Evolutionary conservation across 2,888 invertebrate genomes (phyloP), one percentile per base, ranked within the genome.

Genomic region (Stenotaenia linearis): DNA sequence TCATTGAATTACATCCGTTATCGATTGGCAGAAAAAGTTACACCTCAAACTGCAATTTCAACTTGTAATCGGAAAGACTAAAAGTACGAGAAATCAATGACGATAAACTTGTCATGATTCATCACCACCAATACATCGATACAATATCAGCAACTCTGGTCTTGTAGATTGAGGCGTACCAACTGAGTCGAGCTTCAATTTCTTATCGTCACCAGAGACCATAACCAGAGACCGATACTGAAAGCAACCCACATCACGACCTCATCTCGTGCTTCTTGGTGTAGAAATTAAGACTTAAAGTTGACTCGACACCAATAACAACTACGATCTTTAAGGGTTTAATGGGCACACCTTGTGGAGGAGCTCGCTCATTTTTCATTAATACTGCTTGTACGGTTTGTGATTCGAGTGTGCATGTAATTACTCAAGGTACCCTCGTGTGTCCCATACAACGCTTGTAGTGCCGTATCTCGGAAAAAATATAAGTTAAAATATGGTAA

Each of bases 231-330:
- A 23, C 61, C 61, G 21, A 61, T 61, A 25, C 25, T 25, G 25
- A 23, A 61, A 61, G 61, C 61, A 28, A 61, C 25, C 61, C 61
- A 23, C 61, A 61, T 61, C 61, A 61, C 23, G 28, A 61, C 61
- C 61, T 61, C 61, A 61, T 61, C 61, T 61, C n/a, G 9, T 61
- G 61, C 61, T 61, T 25, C 12, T 61, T 61, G 12, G 61, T 61
- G 61, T 61, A 15, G 61, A 61, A 61, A 61, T 61, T 61, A 61
- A 61, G 61, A 61, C 61, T 61, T 61, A 61, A 61, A 61, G 61
- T 61, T 61, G 61, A 61, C 61, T 61, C 61, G 61, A 61, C 61
- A 61, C 61, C 61, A 61, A 61, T 61, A 61, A 25, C 61, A 25
- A 61, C 23, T 25, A 15, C 15, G 61, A 28, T 61, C 28, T 25